A percentile compares a stretch with the other conserved stretches of the same genome.
Conservation (phyloP, 1,140 invertebrate species). For the Magallana angulata region DNA sequence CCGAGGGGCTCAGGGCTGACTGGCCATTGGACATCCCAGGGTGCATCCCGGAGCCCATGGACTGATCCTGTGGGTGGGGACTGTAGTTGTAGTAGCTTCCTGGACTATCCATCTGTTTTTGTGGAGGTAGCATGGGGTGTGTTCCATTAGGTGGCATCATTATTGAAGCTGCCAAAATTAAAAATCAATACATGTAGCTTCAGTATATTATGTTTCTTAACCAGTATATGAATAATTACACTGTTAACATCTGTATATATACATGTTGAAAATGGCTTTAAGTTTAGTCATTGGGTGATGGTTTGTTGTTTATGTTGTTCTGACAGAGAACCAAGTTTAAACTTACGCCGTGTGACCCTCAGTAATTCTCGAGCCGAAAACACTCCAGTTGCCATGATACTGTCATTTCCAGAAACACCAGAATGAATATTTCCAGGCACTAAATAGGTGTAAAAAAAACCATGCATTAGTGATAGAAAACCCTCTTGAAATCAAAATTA, state of each 20-base stretch:
- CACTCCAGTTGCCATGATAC: slow-evolving; percentile 98
- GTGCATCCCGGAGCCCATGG: slow-evolving; percentile 66
- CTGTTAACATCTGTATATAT: no score
- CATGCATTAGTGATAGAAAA: no score
- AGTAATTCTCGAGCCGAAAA: slow-evolving; percentile 97
- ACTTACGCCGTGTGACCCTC: slow-evolving; percentile 77
- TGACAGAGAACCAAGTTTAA: not conserved
- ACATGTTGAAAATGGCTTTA: no score
- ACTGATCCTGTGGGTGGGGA: slow-evolving; percentile 86
- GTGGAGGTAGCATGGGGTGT: slow-evolving; percentile 69
- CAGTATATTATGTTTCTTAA: no score
- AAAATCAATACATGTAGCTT: not conserved
- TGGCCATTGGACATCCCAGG: slow-evolving; percentile 75
- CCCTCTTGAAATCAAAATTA: no score
- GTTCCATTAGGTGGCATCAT: slow-evolving; percentile 92
- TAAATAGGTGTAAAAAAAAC: slow-evolving; percentile 80
- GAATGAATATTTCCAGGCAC: slow-evolving; percentile 97
- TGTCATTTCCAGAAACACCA: slow-evolving; percentile 98
- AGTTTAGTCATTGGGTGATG: no score
- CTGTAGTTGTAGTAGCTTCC: slow-evolving; percentile 95
- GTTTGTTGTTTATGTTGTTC: not conserved
- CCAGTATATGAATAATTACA: no score
- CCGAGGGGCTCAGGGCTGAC: slow-evolving; percentile 73
- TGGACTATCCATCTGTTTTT: slow-evolving; percentile 92
- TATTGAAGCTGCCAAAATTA: slow-evolving; percentile 89